phyloP scores from a whole-genome alignment of 2,888 invertebrate genomes.

The Callinectes sapidus region DNA sequence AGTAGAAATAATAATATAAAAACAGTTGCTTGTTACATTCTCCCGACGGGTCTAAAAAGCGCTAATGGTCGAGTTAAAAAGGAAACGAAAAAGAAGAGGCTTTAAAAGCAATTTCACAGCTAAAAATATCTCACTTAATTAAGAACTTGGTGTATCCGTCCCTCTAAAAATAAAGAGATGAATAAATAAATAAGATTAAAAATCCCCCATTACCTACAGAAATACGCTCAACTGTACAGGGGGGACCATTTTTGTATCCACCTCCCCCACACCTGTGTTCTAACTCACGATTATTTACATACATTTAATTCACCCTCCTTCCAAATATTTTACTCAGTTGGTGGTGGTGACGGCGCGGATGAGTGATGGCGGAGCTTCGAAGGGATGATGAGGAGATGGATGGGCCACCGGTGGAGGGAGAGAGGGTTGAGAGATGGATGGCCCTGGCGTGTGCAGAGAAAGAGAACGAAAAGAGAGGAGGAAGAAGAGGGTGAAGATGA shows the following conservation, averaged over 20 bases:
- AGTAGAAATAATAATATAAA: background rate
- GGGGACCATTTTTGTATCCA: background rate
- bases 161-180: background rate
- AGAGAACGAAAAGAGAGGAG: background rate
- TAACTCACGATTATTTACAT: background rate
- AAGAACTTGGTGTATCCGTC: slow-evolving; percentile 15
- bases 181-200: background rate
- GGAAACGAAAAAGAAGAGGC: background rate
- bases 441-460: slow-evolving; percentile 4
- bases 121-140: slow-evolving; percentile 28
- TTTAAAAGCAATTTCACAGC: background rate
- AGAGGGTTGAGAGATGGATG: slow-evolving; percentile 30
- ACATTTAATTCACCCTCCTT: background rate
- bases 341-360: slow-evolving; percentile 23
- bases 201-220: background rate
- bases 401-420: background rate
- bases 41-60: background rate
- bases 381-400: slow-evolving; percentile 34
- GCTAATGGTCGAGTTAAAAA: background rate
- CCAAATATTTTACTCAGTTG: slow-evolving; percentile 2
- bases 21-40: no score
- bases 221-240: background rate
- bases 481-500: slow-evolving; percentile 5
- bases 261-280: background rate
- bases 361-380: slow-evolving; percentile 23